phyloP scores from a whole-genome alignment of 2,888 invertebrate genomes.

The Phasia obesa region DNA sequence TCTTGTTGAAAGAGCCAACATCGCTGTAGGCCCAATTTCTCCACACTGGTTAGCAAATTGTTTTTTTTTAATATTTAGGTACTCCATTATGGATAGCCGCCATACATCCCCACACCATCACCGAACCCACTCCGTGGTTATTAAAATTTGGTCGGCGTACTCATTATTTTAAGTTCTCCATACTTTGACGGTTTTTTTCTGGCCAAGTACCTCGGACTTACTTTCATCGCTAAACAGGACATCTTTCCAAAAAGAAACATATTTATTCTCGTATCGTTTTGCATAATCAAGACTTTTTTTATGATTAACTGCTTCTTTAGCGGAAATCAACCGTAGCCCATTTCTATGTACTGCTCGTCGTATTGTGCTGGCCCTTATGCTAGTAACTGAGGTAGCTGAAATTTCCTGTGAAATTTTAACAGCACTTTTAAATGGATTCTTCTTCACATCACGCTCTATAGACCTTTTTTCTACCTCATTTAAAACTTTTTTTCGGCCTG shows the following conservation, averaged over 20 bases:
- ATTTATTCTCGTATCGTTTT: not conserved
- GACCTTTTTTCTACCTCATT: slow-evolving; percentile 11
- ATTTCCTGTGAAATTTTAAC: slow-evolving; percentile 10
- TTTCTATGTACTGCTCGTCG: not conserved
- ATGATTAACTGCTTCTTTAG: not conserved
- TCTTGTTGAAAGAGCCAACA: too few relatives aligned
- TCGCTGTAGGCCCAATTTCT: too few relatives aligned
- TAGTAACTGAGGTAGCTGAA: not conserved
- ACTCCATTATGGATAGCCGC: too few relatives aligned
- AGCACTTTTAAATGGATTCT: slow-evolving; percentile 26
- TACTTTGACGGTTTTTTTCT: slow-evolving; percentile 5
- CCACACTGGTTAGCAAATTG: too few relatives aligned
- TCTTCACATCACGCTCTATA: slow-evolving; percentile 31
- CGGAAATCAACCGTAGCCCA: not conserved
- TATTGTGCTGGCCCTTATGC: slow-evolving; percentile 23
- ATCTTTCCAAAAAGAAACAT: not conserved
- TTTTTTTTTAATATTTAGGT: too few relatives aligned
- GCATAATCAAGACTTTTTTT: not conserved
- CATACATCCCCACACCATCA: too few relatives aligned
- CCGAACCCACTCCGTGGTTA: not conserved
- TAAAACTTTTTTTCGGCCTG: slow-evolving; percentile 31
- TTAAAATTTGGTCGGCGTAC: not conserved
- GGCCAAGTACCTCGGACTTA: not conserved
- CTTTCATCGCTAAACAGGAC: too few relatives aligned
- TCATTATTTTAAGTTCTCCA: slow-evolving; percentile 5